Base-by-base conservation (phyloP, 2,888 invertebrate species). In the Chrysolina americana region DNA sequence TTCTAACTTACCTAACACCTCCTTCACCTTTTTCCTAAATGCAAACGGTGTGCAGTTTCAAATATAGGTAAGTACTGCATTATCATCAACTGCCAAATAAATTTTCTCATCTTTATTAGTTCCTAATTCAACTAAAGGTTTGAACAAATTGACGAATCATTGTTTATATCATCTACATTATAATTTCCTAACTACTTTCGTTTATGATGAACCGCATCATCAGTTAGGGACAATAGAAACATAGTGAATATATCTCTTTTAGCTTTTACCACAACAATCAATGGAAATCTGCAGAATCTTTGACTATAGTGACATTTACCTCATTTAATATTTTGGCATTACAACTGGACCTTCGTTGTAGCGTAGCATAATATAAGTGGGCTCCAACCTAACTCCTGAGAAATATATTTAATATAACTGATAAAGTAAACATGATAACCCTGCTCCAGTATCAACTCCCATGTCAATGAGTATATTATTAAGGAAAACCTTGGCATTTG, bases 351-450 rank as follows among this genome's bases (percentile, higher is more conserved):
- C 68, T 59, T 68, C 41, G 41, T 68, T 59, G 2, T 19, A 28
- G 41, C 56, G 53, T 13, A 68, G 56, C 21, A 41, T 62, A 47
- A 63, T n/a, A 15, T 21, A 23, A 44, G 23, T 70, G 23, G 44
- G 23, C 13, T 48, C 36, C 44, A 63, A 41, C 41, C 47, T 48
- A 23, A 41, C 59, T 15, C 23, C 59, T 41, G 68, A 59, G 44
- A 68, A 68, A 59, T 59, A 36, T 68, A 44, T 41, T 41, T 64
- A 11, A 48, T 56, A 68, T 21, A 62, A 19, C 23, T 23, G 41
- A 44, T 47, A 63, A 11, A 68, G 65, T 68, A 72, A 68, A 68
- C 72, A 72, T 62, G 68, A 72, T 17, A 72, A 68, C 23, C 72
- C 68, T 44, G 72, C 68, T 15, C 72, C 72, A 17, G 63, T 72